Evolutionary conservation across 2,113 vertebrate genomes (phyloP), one percentile per base, ranked within the genome.

Genomic region (Chionis minor): DNA sequence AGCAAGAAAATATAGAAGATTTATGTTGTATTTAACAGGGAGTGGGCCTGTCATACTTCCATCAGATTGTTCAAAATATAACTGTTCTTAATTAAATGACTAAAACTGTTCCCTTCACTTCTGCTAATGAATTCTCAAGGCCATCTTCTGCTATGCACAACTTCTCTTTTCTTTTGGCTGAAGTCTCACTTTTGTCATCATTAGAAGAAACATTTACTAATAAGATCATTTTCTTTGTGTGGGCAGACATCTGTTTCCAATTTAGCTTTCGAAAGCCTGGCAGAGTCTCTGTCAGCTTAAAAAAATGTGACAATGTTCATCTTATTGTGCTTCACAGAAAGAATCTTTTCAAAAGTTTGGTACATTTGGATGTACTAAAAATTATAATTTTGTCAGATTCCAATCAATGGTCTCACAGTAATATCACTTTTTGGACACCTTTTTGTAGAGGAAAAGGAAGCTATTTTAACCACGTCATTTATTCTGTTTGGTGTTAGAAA

Each of bases 201-300:
- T 92, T 94, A 94, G 65, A 97, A 97, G 80, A 97, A 94, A 88
- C 32, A 33, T 92, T 95, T 95, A 94, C 72, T 96, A 97, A 93
- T 95, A 96, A 96, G 87, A 96, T 94, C 22, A 81, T 94, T 94
- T 96, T 92, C 77, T 92, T 94, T 78, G 70, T 96, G 88, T 95
- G 84, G 90, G 72, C 63, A 89, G 92, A 93, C 93, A 97, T 93
- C 94, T 97, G 95, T 90, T 97, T 90, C 69, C 81, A 94, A 95
- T 97, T 96, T 69, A 81, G n/a, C 94, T 94, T 95, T 96, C 61
- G 24, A 87, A 98, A 96, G 66, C 45, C 61, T 96, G 77, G 42
- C 84, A 96, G 77, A 95, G 66, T 83, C 79, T 94, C 52, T 69
- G 84, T 70, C 75, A 79, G 51, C 51, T 95, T 81, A 42, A 28